A percentile compares a stretch with the other conserved stretches of the same genome.
phyloP scores from a whole-genome alignment of 2,113 vertebrate genomes.

The Oncorhynchus clarkii region DNA sequence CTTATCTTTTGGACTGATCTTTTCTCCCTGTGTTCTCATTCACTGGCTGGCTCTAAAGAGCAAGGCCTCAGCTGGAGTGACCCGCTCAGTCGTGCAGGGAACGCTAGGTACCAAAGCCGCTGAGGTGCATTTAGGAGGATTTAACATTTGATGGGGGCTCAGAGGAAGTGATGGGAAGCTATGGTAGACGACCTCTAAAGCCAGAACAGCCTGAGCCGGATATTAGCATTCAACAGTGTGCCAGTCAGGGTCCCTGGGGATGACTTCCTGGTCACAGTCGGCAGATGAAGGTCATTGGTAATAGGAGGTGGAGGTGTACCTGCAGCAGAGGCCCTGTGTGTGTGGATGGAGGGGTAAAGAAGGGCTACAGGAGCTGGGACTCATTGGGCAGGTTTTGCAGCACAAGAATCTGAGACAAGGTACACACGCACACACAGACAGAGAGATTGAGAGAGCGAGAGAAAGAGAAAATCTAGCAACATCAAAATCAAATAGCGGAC shows the following conservation, averaged over 20 bases:
- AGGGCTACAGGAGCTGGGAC: no score
- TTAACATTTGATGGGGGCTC: slow-evolving; percentile 56
- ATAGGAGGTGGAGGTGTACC: slow-evolving; percentile 62
- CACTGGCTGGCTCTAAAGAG: background rate
- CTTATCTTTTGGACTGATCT: background rate
- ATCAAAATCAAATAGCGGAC: background rate
- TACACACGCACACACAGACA: no score
- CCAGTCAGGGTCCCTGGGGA: slow-evolving; percentile 30
- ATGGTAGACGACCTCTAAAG: no score
- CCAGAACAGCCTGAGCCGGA: slow-evolving; percentile 49
- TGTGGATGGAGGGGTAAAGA: background rate
- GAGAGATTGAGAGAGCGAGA: no score
- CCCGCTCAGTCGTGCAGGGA: slow-evolving; percentile 27
- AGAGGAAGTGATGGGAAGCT: slow-evolving; percentile 35
- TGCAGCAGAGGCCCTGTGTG: slow-evolving; percentile 53
- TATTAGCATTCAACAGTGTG: slow-evolving; percentile 63
- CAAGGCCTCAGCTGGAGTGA: slow-evolving; percentile 20
- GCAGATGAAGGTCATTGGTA: slow-evolving; percentile 70
- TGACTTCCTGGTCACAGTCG: slow-evolving; percentile 63
- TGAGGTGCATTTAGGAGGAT: slow-evolving; percentile 66
- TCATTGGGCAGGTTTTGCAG: no score
- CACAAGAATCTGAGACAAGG: no score
- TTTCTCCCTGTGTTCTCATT: background rate
- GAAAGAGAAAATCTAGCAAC: background rate
- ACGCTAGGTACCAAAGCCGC: slow-evolving; percentile 44